Percentiles rank a stretch among this genome's conserved stretches.
Conservation (phyloP, 2,888 invertebrate species). For the Minunthozetes semirufus region DNA sequence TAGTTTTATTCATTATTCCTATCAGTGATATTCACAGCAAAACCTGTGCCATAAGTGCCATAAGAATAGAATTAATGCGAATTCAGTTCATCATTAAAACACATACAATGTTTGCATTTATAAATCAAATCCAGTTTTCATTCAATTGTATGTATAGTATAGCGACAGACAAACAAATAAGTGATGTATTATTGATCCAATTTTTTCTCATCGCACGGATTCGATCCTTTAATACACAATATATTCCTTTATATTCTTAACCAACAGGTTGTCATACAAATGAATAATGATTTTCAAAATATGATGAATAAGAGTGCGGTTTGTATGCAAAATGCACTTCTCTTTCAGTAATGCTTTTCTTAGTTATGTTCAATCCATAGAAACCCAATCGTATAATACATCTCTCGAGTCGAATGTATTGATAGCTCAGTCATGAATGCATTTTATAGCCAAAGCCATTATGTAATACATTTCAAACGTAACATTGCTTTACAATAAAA, state of each 20-base stretch:
- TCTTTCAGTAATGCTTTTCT: neutral
- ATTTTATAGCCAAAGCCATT: neutral
- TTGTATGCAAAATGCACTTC: neutral
- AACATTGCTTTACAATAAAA: slow-evolving; percentile 8
- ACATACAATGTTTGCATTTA: neutral
- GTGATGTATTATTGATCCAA: slow-evolving; percentile 22
- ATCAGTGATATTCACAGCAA: too few relatives aligned
- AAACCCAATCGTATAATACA: neutral
- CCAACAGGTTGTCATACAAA: slow-evolving; percentile 21
- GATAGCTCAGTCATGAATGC: neutral
- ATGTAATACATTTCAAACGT: slow-evolving; percentile 9
- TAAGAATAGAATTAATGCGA: neutral
- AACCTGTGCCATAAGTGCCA: neutral
- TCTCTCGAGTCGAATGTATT: neutral
- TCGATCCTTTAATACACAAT: neutral
- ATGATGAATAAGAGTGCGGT: slow-evolving; percentile 7
- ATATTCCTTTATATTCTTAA: neutral
- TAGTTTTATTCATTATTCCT: too few relatives aligned
- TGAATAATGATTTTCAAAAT: slow-evolving; percentile 16
- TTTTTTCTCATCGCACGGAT: neutral
- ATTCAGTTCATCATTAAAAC: too few relatives aligned
- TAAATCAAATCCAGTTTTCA: neutral
- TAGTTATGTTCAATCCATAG: neutral
- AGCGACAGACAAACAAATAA: neutral
- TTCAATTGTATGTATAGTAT: neutral